Percentiles rank a stretch among this genome's conserved stretches.
Evolutionary conservation across 1,140 invertebrate species (phyloP).

Genomic region (Capitella teleta): DNA sequence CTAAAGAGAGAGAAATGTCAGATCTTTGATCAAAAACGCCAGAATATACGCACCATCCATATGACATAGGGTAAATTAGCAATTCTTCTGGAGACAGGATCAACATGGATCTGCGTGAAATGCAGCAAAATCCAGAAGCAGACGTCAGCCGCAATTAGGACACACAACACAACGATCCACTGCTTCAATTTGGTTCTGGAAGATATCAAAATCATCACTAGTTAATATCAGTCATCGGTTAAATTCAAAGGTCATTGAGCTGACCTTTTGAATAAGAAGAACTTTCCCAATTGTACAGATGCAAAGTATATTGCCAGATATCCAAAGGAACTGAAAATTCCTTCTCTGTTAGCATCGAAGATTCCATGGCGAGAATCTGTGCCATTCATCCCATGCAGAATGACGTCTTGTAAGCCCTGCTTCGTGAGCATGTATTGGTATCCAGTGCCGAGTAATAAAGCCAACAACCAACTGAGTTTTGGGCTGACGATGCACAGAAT

Average conservation of each 20-base stretch:
- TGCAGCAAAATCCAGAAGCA: conserved; percentile 44
- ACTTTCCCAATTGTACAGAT: conserved; percentile 54
- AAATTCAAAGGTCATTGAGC: background rate
- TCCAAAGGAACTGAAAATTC: conserved; percentile 68
- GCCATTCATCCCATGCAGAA: conserved; percentile 50
- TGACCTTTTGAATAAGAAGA: background rate
- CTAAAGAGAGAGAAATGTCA: conserved; percentile 2
- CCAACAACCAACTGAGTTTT: conserved; percentile 22
- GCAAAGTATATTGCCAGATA: conserved; percentile 72
- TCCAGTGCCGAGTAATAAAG: conserved; percentile 46
- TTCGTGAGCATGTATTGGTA: conserved; percentile 59
- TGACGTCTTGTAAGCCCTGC: conserved; percentile 55
- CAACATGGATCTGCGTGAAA: conserved; percentile 44
- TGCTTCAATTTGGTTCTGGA: conserved; percentile 27
- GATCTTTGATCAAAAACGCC: background rate
- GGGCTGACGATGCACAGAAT: background rate
- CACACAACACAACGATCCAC: conserved; percentile 25
- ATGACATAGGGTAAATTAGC: conserved; percentile 65
- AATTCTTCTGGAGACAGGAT: conserved; percentile 53
- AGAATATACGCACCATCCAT: conserved; percentile 50
- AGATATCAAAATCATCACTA: too few species aligned
- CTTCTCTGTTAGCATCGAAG: conserved; percentile 77
- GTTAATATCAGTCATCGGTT: background rate
- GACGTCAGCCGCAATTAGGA: conserved; percentile 35
- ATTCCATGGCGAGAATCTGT: conserved; percentile 47